Percentiles rank a stretch among this genome's conserved stretches.
These are phyloP conservation scores for Nasonovia ribisnigri DNA, from an alignment of 2,888 invertebrate genomes.

Conservation along the genomic window DNA sequence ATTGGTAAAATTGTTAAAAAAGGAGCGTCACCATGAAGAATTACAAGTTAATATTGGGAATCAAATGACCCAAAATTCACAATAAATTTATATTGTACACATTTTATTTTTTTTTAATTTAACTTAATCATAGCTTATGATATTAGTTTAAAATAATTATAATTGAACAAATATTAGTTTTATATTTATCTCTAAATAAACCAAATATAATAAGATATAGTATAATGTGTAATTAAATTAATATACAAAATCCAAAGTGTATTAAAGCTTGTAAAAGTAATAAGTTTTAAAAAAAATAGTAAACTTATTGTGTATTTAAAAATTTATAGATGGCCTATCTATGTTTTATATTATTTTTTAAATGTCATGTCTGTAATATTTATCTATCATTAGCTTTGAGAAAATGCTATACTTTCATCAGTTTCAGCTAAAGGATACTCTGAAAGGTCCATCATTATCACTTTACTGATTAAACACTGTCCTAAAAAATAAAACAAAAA, in stretches of 20 bases:
- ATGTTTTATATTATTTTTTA: not conserved
- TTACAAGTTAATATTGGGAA: conserved; percentile 49
- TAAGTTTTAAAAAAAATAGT: not conserved
- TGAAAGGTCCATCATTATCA: conserved; percentile 87
- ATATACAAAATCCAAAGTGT: not conserved
- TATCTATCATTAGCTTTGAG: conserved; percentile 14
- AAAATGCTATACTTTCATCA: conserved; percentile 46
- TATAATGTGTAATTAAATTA: not conserved
- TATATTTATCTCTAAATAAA: not conserved
- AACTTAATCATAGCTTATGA: not conserved
- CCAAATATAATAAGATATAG: not conserved
- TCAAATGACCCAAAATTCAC: conserved; percentile 32
- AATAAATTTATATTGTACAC: not conserved
- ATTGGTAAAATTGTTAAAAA: conserved; percentile 29
- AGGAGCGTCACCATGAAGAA: conserved; percentile 50
- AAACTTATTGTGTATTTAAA: not conserved
- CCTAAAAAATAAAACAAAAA: conserved; percentile 73
- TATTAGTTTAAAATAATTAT: not conserved
- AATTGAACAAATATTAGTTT: not conserved
- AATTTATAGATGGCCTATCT: not conserved
- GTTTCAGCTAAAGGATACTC: conserved; percentile 69
- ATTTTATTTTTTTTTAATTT: not conserved
- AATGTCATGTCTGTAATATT: not conserved
- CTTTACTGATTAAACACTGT: conserved; percentile 92
- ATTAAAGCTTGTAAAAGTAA: not conserved